Percentiles rank a stretch among this genome's conserved stretches.
These are phyloP conservation scores for Karalla daura DNA, from an alignment of 2,797 vertebrate species.

Conservation along the genomic window DNA sequence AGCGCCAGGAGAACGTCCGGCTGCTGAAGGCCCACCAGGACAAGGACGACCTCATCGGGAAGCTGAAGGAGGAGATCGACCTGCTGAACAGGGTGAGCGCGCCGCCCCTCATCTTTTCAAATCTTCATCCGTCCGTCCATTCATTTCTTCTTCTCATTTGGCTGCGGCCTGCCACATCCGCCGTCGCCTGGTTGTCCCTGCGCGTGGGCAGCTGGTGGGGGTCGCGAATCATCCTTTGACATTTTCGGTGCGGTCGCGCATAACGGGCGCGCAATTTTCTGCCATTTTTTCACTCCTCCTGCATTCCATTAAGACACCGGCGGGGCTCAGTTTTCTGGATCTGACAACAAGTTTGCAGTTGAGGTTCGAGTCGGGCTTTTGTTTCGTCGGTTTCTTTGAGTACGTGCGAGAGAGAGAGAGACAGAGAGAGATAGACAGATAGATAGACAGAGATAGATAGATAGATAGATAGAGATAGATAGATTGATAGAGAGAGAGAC, in stretches of 20 bases:
- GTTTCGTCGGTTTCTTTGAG: too few relatives aligned
- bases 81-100: slow-evolving; percentile 94
- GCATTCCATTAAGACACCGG: neutral
- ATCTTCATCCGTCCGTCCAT: too few relatives aligned
- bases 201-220: slow-evolving; percentile 28
- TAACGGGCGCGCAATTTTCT: slow-evolving; percentile 19
- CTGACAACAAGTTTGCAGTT: too few relatives aligned
- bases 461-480: too few relatives aligned
- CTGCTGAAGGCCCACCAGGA: slow-evolving; percentile 91
- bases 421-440: too few relatives aligned
- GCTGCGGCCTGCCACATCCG: too few relatives aligned
- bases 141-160: too few relatives aligned
- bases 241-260: slow-evolving; percentile 43
- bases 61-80: slow-evolving; percentile 97
- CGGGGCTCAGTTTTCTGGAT: slow-evolving; percentile 8
- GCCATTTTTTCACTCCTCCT: neutral
- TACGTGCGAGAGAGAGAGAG: too few relatives aligned
- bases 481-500: too few relatives aligned
- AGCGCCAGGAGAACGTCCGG: slow-evolving; percentile 90
- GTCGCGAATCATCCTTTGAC: slow-evolving; percentile 51
- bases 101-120: slow-evolving; percentile 4
- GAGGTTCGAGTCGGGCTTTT: too few relatives aligned
- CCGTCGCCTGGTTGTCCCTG: too few relatives aligned
- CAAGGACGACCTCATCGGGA: slow-evolving; percentile 93
- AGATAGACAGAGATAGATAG: too few relatives aligned